A percentile compares a stretch with the other conserved stretches of the same genome.
Evolutionary conservation across 2,113 vertebrate genomes (phyloP).

Genomic region (Haemorhous mexicanus): DNA sequence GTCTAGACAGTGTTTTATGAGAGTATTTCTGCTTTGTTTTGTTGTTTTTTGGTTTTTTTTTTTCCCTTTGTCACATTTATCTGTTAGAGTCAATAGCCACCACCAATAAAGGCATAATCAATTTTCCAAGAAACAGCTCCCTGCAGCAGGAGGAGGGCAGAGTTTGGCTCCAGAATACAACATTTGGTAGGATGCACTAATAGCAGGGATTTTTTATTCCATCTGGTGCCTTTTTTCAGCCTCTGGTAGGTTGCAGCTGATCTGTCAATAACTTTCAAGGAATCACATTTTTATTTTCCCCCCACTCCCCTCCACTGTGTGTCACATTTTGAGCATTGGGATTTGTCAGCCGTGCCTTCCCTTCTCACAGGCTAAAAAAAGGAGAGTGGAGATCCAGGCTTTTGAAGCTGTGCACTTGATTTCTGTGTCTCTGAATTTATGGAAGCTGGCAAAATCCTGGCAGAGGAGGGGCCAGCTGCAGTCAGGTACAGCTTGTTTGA

Average conservation of each 20-base stretch:
- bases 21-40: background rate
- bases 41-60: background rate
- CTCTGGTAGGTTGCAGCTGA: background rate
- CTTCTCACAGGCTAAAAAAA: background rate
- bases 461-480: background rate
- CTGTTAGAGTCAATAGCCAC: background rate
- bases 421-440: background rate
- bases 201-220: background rate
- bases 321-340: background rate
- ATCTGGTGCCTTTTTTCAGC: background rate
- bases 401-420: background rate
- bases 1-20: background rate
- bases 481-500: background rate
- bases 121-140: background rate
- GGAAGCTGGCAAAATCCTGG: background rate
- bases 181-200: background rate
- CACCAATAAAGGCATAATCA: background rate
- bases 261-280: background rate
- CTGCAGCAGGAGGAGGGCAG: background rate
- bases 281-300: background rate
- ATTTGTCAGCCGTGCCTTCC: background rate
- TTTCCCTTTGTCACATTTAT: background rate
- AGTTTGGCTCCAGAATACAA: background rate
- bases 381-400: background rate
- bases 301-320: background rate